Evolutionary conservation across 2,113 vertebrate genomes (phyloP).

Genomic region (Phalacrocorax brasilianus): DNA sequence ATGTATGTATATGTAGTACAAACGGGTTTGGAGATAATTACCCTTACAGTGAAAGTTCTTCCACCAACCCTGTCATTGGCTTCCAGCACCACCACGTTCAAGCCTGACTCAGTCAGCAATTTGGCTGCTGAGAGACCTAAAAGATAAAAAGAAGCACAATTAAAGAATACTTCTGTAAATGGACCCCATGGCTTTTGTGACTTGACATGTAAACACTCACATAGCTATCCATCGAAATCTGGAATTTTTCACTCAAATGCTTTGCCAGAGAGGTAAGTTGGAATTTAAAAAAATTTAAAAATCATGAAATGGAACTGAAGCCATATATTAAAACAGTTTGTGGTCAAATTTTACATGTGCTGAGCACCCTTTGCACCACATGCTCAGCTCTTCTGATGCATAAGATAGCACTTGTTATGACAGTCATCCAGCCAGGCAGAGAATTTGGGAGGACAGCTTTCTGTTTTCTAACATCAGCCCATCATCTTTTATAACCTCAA

Average conservation of each 20-base stretch:
- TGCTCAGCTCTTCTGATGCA: background rate
- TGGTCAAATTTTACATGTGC: background rate
- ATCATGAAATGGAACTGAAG: background rate
- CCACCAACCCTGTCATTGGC: constrained; percentile 93
- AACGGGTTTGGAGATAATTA: constrained; percentile 66
- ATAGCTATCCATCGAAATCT: background rate
- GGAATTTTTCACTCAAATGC: background rate
- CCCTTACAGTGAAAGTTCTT: constrained; percentile 89
- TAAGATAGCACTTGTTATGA: background rate
- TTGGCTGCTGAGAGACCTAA: constrained; percentile 93
- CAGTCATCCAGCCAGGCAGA: background rate
- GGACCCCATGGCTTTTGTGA: background rate
- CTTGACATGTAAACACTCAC: background rate
- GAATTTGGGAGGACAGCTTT: background rate
- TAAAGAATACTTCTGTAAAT: background rate
- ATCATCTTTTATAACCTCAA: background rate
- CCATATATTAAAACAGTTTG: background rate
- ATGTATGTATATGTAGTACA: background rate
- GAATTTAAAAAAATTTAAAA: background rate
- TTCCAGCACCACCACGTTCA: constrained; percentile 89
- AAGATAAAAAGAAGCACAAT: constrained; percentile 8
- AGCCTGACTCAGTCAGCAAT: constrained; percentile 84
- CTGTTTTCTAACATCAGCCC: background rate
- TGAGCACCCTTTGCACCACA: background rate
- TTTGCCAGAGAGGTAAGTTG: background rate